A percentile compares a stretch with the other conserved stretches of the same genome.
Evolutionary conservation across 2,797 vertebrate species (phyloP).

Genomic region (Champsocephalus gunnari): DNA sequence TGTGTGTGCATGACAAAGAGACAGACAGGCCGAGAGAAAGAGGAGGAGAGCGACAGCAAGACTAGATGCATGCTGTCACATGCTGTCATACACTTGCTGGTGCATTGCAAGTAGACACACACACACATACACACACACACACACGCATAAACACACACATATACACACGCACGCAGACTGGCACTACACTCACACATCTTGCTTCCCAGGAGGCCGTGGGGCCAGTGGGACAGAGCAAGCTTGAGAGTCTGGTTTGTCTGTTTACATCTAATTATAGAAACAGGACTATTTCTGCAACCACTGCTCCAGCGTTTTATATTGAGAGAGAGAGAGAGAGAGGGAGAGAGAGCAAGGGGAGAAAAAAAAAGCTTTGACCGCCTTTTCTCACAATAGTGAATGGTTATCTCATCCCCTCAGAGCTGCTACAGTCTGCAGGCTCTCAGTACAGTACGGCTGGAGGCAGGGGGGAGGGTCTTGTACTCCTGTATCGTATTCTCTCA

Average conservation of each 20-base stretch:
- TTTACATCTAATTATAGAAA: constrained; percentile 86
- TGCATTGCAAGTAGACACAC: constrained; percentile 59
- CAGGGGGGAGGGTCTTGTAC: constrained; percentile 54
- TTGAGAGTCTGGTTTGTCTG: constrained; percentile 76
- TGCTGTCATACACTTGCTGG: constrained; percentile 73
- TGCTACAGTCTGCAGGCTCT: constrained; percentile 70
- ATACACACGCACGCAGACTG: constrained; percentile 12
- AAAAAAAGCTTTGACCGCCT: constrained; percentile 75
- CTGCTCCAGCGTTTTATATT: constrained; percentile 72
- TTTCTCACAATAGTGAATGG: constrained; percentile 76
- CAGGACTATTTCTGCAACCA: constrained; percentile 79
- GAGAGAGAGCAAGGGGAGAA: not conserved
- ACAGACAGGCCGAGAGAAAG: constrained; percentile 36
- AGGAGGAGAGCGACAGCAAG: constrained; percentile 47
- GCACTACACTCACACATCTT: constrained; percentile 59
- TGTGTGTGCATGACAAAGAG: constrained; percentile 31
- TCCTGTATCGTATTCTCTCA: constrained; percentile 68
- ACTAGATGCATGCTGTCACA: constrained; percentile 72
- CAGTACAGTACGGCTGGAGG: constrained; percentile 68
- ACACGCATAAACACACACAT: constrained; percentile 27
- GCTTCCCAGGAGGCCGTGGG: constrained; percentile 75
- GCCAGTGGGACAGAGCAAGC: constrained; percentile 79
- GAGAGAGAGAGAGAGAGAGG: constrained; percentile 39
- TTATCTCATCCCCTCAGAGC: constrained; percentile 78
- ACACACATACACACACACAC: constrained; percentile 20